Conservation (phyloP, 2,888 invertebrate genomes). For the Mesorhabditis belari region DNA sequence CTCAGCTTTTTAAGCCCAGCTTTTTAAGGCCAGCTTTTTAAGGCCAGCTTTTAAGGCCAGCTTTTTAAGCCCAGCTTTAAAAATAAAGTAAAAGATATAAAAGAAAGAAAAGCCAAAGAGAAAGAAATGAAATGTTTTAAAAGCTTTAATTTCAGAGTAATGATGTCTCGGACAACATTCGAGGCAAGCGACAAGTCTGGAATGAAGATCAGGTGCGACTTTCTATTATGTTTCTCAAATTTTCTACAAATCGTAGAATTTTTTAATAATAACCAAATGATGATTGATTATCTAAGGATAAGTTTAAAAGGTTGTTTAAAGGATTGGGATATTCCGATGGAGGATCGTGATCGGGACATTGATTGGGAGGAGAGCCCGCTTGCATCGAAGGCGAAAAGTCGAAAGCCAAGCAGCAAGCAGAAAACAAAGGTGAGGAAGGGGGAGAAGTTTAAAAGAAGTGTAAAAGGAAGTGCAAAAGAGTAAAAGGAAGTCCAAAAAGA, state of each 20-base stretch:
- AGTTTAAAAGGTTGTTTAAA: no score
- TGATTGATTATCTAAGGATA: no score
- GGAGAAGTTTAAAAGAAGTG: neutral
- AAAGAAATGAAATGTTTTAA: no score
- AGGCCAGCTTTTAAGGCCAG: no score
- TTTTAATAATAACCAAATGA: neutral
- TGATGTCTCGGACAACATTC: neutral
- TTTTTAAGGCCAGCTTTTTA: no score
- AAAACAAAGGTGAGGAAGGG: neutral
- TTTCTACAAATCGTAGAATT: neutral
- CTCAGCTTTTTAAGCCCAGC: no score
- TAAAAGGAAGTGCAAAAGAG: no score
- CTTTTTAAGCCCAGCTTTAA: no score
- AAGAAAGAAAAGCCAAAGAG: no score
- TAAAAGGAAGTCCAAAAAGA: no score
- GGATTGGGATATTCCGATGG: conserved; percentile 32
- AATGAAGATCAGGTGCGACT: neutral
- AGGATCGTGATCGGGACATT: conserved; percentile 9
- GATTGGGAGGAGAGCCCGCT: conserved; percentile 28
- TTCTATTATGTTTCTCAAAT: neutral
- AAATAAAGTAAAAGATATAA: no score
- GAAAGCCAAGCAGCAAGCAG: conserved; percentile 1
- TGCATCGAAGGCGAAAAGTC: conserved; percentile 10
- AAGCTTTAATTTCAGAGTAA: neutral
- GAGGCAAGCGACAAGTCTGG: neutral